These are phyloP conservation scores for Monopterus albus DNA, from an alignment of 2,113 vertebrate genomes.

Conservation along the genomic window DNA sequence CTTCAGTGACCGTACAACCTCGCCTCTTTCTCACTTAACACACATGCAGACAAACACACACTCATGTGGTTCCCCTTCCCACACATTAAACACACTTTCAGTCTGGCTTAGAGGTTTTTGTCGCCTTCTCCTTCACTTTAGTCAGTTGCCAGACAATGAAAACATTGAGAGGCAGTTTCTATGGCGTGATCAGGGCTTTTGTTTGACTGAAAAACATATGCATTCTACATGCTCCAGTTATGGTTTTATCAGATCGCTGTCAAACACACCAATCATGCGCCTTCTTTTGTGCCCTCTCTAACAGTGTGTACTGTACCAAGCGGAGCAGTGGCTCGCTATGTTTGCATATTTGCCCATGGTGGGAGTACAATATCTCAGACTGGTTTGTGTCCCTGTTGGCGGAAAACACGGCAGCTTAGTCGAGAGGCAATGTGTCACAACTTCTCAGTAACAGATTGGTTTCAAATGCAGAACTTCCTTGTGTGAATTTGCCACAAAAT, in stretches of 20 bases:
- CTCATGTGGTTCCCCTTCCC: slow-evolving; percentile 49
- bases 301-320: slow-evolving; percentile 87
- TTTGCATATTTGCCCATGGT: slow-evolving; percentile 94
- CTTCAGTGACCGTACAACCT: slow-evolving; percentile 67
- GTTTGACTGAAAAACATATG: slow-evolving; percentile 77
- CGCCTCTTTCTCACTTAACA: slow-evolving; percentile 38
- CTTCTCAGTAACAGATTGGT: slow-evolving; percentile 62
- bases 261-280: slow-evolving; percentile 75
- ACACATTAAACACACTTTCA: slow-evolving; percentile 66
- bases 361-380: slow-evolving; percentile 76
- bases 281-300: slow-evolving; percentile 72
- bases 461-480: slow-evolving; percentile 61
- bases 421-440: slow-evolving; percentile 63
- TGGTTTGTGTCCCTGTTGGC: slow-evolving; percentile 57
- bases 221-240: slow-evolving; percentile 79
- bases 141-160: slow-evolving; percentile 76
- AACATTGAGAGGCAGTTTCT: slow-evolving; percentile 75
- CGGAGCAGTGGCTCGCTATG: slow-evolving; percentile 85
- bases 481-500: slow-evolving; percentile 32
- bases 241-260: slow-evolving; percentile 81
- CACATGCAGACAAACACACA: slow-evolving; percentile 38
- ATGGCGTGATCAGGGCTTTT: slow-evolving; percentile 74
- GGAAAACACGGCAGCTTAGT: slow-evolving; percentile 56
- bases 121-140: slow-evolving; percentile 57
- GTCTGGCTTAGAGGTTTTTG: slow-evolving; percentile 60